phyloP scores from a whole-genome alignment of 2,113 vertebrate species.

The Pygoscelis adeliae region DNA sequence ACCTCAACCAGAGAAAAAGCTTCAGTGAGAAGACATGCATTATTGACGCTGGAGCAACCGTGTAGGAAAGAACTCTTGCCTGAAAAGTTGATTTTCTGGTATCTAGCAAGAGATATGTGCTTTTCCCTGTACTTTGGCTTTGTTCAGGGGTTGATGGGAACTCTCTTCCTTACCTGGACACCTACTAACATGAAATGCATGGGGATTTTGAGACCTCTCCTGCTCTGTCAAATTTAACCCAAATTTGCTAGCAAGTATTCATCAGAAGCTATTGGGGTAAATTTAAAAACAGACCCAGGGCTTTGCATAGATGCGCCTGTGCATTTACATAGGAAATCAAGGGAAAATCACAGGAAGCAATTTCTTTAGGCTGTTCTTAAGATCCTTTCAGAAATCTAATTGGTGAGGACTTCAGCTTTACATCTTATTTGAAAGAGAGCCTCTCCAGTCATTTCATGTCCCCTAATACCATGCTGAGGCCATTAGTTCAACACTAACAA shows the following conservation, averaged over 20 bases:
- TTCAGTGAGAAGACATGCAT: background rate
- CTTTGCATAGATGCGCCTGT: background rate
- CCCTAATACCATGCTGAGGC: background rate
- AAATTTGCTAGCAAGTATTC: background rate
- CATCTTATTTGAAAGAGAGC: background rate
- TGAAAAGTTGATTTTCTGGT: background rate
- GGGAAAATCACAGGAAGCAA: background rate
- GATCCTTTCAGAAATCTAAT: background rate
- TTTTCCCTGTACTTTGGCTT: background rate
- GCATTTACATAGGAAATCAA: background rate
- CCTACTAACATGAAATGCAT: background rate
- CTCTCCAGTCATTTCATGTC: background rate
- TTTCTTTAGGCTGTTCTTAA: background rate
- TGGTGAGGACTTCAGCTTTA: background rate
- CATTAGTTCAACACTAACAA: background rate
- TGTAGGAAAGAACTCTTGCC: background rate
- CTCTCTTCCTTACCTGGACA: background rate
- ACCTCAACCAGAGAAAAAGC: background rate
- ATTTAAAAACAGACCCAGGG: background rate
- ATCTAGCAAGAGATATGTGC: background rate
- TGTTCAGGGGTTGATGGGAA: background rate
- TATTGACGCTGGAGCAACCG: background rate
- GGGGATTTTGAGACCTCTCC: background rate
- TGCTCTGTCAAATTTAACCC: background rate
- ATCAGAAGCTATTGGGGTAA: background rate